Evolutionary conservation across 2,113 vertebrate genomes (phyloP).

Genomic region (Xiphophorus couchianus): DNA sequence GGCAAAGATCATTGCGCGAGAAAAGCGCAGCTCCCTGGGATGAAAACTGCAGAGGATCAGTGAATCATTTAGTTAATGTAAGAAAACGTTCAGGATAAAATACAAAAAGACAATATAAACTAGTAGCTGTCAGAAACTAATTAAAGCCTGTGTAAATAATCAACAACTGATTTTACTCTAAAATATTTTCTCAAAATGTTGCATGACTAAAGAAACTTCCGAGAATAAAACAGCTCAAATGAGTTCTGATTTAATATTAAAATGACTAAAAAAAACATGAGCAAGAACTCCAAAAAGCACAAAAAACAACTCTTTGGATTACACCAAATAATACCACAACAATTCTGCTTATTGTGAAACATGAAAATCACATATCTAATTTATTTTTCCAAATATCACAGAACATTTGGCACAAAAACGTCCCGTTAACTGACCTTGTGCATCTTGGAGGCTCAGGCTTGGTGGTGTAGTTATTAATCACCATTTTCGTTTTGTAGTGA

Average conservation of each 20-base stretch:
- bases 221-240: not conserved
- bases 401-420: not conserved
- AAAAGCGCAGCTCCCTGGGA: not conserved
- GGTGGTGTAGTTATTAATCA: slow-evolving; percentile 57
- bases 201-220: not conserved
- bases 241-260: not conserved
- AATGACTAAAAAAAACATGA: rapidly evolving
- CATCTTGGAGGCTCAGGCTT: slow-evolving; percentile 63
- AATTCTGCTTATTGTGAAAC: not conserved
- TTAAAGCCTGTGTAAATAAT: not conserved
- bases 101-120: not conserved
- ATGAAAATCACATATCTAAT: not conserved
- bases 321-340: too few relatives aligned
- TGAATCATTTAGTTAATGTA: not conserved
- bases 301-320: not conserved
- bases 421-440: slow-evolving; percentile 65
- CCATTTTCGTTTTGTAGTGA: slow-evolving; percentile 35
- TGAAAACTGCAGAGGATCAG: not conserved
- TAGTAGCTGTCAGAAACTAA: not conserved
- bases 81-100: not conserved
- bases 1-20: not conserved
- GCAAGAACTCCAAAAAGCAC: not conserved
- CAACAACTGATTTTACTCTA: not conserved
- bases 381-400: too few relatives aligned
- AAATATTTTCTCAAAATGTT: not conserved